phyloP scores from a whole-genome alignment of 1,140 invertebrate genomes.

The Formica exsecta region DNA sequence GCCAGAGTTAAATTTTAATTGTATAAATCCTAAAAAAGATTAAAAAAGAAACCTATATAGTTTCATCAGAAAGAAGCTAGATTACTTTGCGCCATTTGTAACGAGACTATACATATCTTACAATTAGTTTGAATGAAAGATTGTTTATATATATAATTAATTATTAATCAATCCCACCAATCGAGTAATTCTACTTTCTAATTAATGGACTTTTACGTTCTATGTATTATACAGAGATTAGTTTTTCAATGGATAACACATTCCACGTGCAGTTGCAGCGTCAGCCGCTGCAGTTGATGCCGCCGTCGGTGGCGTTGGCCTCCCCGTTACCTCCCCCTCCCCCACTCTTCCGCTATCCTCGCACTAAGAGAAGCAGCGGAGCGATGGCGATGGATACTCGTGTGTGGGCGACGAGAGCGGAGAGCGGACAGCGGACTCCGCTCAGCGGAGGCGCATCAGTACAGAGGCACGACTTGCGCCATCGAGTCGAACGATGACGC shows the following conservation, averaged over 20 bases:
- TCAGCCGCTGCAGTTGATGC: conserved; percentile 31
- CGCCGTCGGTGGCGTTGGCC: conserved; percentile 50
- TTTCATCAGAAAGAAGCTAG: not conserved
- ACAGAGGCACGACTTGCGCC: conserved; percentile 40
- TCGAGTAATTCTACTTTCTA: not conserved
- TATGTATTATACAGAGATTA: not conserved
- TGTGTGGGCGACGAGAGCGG: conserved; percentile 11
- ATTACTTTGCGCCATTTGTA: conserved; percentile 3
- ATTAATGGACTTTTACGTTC: not conserved
- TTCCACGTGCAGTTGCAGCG: conserved; percentile 39
- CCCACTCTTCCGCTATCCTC: not conserved
- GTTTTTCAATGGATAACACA: conserved; percentile 7
- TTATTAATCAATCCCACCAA: not conserved
- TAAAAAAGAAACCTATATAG: not conserved
- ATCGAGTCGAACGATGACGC: not conserved
- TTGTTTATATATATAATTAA: not conserved
- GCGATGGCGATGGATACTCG: not conserved
- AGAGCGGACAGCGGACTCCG: not conserved
- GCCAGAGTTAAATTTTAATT: not conserved
- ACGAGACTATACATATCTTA: not conserved
- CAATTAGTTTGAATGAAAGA: not conserved
- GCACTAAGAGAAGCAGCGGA: not conserved
- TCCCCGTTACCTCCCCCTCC: not conserved
- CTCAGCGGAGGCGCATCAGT: conserved; percentile 31
- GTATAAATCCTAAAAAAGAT: not conserved